Evolutionary conservation across 2,888 invertebrate genomes (phyloP), one percentile per base, ranked within the genome.

Genomic region (Apotomis turbidana): DNA sequence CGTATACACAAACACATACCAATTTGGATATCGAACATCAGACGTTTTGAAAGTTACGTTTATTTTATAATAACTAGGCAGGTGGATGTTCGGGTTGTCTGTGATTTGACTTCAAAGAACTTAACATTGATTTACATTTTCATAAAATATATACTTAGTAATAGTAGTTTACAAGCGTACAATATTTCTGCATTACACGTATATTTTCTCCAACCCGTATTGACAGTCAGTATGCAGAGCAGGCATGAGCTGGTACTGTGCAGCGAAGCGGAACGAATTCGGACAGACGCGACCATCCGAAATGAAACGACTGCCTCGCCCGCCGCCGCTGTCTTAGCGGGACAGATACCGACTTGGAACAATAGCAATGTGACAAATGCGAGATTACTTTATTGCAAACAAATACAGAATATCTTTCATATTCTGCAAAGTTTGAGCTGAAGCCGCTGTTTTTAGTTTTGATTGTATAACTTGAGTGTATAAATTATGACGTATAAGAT

Each of bases 171-270:
- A 41, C 41, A 6, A 27, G 41, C 6, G 41, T 41, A 41, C 6
- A 6, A 5, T 41, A 6, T 41, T 41, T 0, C 6, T 41, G 6
- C 41, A 41, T 15, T 27, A 61, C 10, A 46, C 15, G n/a, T 46
- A 10, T 8, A 61, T 61, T 46, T 46, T 46, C 15, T 54, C 41
- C n/a, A 46, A 64, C 44, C 27, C 8, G 38, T 27, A 44, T 55
- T 27, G 55, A 27, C 55, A 38, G 15, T 13, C 64, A 64, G 55
- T 55, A 64, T 64, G 55, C 54, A n/a, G 44, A 55, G 15, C 55
- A 64, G 27, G 60, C 52, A 15, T 41, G 54, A 64, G 64, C 55
- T 55, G 44, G 8, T 49, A 10, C 10, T 49, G 49, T 54, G 63
- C 55, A 44, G 15, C 44, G 54, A 8, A 38, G 27, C 64, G 52